Base-by-base conservation (phyloP, 2,888 invertebrate genomes). In the Mesorhabditis belari region DNA sequence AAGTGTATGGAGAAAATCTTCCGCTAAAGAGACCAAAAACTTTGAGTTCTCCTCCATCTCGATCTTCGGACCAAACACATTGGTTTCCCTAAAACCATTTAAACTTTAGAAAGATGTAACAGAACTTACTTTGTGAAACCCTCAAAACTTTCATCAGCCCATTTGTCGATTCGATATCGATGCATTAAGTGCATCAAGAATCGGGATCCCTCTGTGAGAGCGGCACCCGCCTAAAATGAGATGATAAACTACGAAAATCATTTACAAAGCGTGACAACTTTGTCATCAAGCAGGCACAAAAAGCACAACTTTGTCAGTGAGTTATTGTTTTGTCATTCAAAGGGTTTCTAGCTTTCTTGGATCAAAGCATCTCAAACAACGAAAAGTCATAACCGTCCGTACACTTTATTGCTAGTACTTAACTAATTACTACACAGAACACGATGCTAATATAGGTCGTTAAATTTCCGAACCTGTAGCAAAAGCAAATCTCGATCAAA, bases 151-250 rank as follows among this genome's bases (percentile, higher is more conserved):
- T 85, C 82, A 63, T 87, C 86, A 2, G 82, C 88, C 92, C 93
- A 94, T 64, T 88, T 87, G 21, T 90, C 83, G 53, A 98, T 85
- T 80, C 89, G 89, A 60, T 60, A 70, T 82, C 93, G 93, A 82
- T 93, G 90, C 55, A 98, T 82, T 17, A 94, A 84, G 82, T 92
- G 92, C 67, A 98, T 89, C 29, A 98, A 84, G 82, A 92, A 96
- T 52, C 84, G 91, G 83, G 94, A 90, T 12, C 81, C 73, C 2
- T 82, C 77, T 60, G 83, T 77, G 58, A 82, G 65, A 3, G 85
- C 81, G 5, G 84, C 85, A 28, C 82, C 90, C 58, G 91, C 89
- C 86, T 96, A 83, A 29, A 84, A 67, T 24, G 21, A 1, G 24
- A 25, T 54, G 6, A 54, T 25, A 54, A 54, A 5, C n/a, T n/a